phyloP scores from a whole-genome alignment of 1,140 invertebrate species.

The Prorops nasuta region DNA sequence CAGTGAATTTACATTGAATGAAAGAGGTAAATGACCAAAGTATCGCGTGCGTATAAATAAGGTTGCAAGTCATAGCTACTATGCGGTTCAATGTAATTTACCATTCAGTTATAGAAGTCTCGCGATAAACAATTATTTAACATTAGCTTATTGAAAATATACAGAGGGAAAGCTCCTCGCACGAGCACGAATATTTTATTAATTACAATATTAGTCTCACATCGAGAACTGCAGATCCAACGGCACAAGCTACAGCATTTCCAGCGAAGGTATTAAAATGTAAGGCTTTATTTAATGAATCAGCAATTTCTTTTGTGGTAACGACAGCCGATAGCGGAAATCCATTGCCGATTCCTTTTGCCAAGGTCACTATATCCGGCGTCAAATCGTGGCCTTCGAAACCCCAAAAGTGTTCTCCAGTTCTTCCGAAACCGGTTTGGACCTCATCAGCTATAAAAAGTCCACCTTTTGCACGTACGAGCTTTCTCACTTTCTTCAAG shows the following conservation, averaged over 20 bases:
- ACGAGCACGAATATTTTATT: too few relatives aligned
- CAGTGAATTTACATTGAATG: too few relatives aligned
- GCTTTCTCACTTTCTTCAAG: slow-evolving; percentile 77
- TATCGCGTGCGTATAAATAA: too few relatives aligned
- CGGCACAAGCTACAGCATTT: slow-evolving; percentile 85
- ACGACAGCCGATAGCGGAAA: slow-evolving; percentile 93
- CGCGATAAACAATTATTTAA: slow-evolving; percentile 3
- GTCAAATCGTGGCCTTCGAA: slow-evolving; percentile 83
- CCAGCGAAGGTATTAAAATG: slow-evolving; percentile 98
- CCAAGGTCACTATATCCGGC: slow-evolving; percentile 92
- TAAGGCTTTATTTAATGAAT: slow-evolving; percentile 68
- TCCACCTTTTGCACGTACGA: slow-evolving; percentile 78
- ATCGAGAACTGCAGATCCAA: slow-evolving; percentile 86
- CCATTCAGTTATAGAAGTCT: too few relatives aligned
- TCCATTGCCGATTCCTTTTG: slow-evolving; percentile 89
- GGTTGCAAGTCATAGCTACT: too few relatives aligned
- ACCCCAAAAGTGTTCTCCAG: slow-evolving; percentile 93
- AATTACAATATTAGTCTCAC: slow-evolving; percentile 63
- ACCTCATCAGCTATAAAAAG: slow-evolving; percentile 93
- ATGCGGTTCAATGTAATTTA: too few relatives aligned
- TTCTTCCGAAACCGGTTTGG: slow-evolving; percentile 94
- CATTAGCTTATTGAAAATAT: too few relatives aligned
- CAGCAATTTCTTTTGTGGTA: slow-evolving; percentile 83
- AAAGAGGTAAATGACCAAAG: too few relatives aligned
- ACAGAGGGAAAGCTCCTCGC: too few relatives aligned